Conservation (phyloP, 2,113 vertebrate genomes). For the Triplophysa siluroides region DNA sequence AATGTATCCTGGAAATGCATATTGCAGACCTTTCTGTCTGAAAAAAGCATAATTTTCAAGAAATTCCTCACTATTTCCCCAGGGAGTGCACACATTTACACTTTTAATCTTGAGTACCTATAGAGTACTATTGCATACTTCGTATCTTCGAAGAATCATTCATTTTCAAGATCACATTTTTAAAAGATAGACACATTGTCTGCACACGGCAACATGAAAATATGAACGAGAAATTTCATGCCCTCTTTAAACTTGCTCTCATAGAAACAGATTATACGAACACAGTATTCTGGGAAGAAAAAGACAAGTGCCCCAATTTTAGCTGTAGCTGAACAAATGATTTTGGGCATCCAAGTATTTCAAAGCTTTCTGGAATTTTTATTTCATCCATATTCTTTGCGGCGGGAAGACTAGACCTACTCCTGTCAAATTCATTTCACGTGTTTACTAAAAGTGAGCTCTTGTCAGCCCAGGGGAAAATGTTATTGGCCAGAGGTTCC, state of each 20-base stretch:
- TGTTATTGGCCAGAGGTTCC: too few relatives aligned
- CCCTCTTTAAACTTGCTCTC: slow-evolving; percentile 5
- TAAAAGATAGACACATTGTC: too few relatives aligned
- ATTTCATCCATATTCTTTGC: too few relatives aligned
- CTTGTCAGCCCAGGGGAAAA: background rate
- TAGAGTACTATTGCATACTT: too few relatives aligned
- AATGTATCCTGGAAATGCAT: too few relatives aligned
- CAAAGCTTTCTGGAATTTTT: slow-evolving; percentile 6
- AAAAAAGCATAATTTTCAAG: too few relatives aligned
- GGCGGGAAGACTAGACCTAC: background rate
- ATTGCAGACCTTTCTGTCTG: too few relatives aligned
- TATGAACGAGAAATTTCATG: background rate
- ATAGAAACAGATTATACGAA: background rate
- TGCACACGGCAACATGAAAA: background rate
- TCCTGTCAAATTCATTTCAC: background rate
- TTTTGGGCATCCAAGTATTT: background rate
- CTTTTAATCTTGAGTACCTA: too few relatives aligned
- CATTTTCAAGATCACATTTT: too few relatives aligned
- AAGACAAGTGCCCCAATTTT: slow-evolving; percentile 15
- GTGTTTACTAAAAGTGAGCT: background rate
- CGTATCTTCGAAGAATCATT: too few relatives aligned
- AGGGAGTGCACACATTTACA: too few relatives aligned
- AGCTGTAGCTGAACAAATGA: background rate
- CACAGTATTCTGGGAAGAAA: background rate
- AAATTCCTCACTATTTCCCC: too few relatives aligned